Percentiles rank a stretch among this genome's conserved stretches.
Evolutionary conservation across 2,888 invertebrate species (phyloP).

Genomic region (Xestia xanthographa): DNA sequence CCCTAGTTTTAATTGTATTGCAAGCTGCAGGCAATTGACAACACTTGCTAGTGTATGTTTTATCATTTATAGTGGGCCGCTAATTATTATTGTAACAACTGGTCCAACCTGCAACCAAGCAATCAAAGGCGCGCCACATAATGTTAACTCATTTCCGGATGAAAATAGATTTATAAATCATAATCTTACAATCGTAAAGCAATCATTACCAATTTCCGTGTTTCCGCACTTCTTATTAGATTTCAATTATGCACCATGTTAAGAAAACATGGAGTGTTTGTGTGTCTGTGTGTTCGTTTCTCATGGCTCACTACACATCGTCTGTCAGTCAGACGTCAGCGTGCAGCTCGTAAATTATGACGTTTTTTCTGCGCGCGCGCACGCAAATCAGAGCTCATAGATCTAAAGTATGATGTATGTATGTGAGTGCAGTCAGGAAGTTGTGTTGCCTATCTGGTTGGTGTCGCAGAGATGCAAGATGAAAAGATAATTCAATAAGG

Average conservation of each 20-base stretch:
- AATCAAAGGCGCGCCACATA: slow-evolving; percentile 51
- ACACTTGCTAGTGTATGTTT: slow-evolving; percentile 12
- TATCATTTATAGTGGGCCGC: slow-evolving; percentile 16
- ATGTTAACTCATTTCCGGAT: slow-evolving; percentile 57
- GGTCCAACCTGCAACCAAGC: slow-evolving; percentile 33
- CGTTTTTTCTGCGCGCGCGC: slow-evolving; percentile 83
- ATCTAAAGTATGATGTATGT: slow-evolving; percentile 38
- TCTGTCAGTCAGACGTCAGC: slow-evolving; percentile 82
- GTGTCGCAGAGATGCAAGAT: slow-evolving; percentile 40
- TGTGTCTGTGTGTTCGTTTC: slow-evolving; percentile 48
- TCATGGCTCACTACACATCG: slow-evolving; percentile 70
- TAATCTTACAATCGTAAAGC: slow-evolving; percentile 50
- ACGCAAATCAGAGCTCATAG: slow-evolving; percentile 78
- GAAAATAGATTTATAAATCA: slow-evolving; percentile 57
- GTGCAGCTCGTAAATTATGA: slow-evolving; percentile 79
- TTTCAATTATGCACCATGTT: slow-evolving; percentile 53
- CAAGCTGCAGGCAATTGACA: neutral
- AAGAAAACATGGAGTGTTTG: slow-evolving; percentile 31
- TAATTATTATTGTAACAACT: slow-evolving; percentile 33
- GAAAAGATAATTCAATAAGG: neutral
- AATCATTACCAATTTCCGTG: slow-evolving; percentile 55
- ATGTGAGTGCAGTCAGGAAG: neutral
- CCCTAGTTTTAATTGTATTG: neutral
- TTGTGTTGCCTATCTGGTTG: slow-evolving; percentile 45
- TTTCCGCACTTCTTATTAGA: slow-evolving; percentile 45